Conservation (phyloP, 2,888 invertebrate species). For the Drosophila anomalata region DNA sequence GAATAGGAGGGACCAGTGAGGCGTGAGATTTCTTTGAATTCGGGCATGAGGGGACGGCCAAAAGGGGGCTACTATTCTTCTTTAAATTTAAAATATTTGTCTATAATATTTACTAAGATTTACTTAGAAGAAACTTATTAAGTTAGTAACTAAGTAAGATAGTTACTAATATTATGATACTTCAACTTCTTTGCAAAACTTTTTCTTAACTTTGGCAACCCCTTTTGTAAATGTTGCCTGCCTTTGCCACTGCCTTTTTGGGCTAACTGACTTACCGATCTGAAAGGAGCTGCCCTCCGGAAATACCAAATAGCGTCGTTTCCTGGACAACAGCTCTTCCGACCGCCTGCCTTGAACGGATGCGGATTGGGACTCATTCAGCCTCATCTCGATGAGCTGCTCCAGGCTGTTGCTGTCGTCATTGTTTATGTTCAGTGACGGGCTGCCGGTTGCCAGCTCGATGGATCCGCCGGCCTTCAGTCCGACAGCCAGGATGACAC, state of each 20-base stretch:
- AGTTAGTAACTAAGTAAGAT: too few relatives aligned
- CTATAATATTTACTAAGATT: too few relatives aligned
- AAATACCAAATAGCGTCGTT: conserved; percentile 85
- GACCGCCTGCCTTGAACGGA: conserved; percentile 43
- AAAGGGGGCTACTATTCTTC: not conserved
- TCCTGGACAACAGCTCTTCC: conserved; percentile 81
- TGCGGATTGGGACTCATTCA: conserved; percentile 52
- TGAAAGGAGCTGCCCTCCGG: conserved; percentile 85
- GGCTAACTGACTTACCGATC: conserved; percentile 78
- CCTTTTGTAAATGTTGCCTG: not conserved
- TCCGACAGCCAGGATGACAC: conserved; percentile 24
- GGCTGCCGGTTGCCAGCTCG: conserved; percentile 42
- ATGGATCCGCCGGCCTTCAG: conserved; percentile 42
- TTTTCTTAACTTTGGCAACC: not conserved
- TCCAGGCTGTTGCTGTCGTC: conserved; percentile 49
- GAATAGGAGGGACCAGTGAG: conserved; percentile 28
- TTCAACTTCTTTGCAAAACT: not conserved
- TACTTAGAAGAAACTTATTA: too few relatives aligned
- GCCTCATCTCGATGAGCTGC: conserved; percentile 59
- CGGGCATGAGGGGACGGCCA: not conserved
- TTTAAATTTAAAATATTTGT: too few relatives aligned
- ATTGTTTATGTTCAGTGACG: conserved; percentile 41
- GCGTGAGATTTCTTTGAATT: conserved; percentile 32
- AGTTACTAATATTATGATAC: too few relatives aligned
- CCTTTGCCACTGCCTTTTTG: not conserved